Evolutionary conservation across 1,140 invertebrate species (phyloP).

Genomic region (Meteorus sp.): DNA sequence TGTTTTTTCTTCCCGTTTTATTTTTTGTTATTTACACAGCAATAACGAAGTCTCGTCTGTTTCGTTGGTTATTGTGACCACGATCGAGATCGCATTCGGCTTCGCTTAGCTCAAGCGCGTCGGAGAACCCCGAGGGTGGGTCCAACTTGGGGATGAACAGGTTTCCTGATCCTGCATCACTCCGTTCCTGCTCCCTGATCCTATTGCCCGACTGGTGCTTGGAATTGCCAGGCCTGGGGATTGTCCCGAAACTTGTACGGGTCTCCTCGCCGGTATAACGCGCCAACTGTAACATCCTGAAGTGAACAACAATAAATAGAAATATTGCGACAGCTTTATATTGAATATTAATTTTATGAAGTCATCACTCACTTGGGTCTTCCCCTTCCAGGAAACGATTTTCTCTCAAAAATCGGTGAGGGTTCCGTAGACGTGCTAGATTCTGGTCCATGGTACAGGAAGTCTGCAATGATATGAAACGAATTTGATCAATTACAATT

Average conservation of each 20-base stretch:
- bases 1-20: neutral
- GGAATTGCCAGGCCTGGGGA: constrained; percentile 55
- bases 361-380: constrained; percentile 51
- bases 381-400: constrained; percentile 56
- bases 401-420: constrained; percentile 61
- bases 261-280: constrained; percentile 59
- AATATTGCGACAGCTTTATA: too few relatives aligned
- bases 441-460: constrained; percentile 60
- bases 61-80: constrained; percentile 46
- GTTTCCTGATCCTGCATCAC: constrained; percentile 56
- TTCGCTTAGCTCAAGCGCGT: constrained; percentile 62
- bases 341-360: too few relatives aligned
- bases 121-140: constrained; percentile 64
- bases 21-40: constrained; percentile 55
- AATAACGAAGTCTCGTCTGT: constrained; percentile 58
- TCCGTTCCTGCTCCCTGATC: constrained; percentile 55
- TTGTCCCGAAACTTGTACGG: constrained; percentile 56
- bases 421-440: constrained; percentile 62
- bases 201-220: constrained; percentile 57
- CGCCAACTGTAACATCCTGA: constrained; percentile 58
- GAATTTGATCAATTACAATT: neutral
- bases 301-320: constrained; percentile 23
- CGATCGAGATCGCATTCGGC: constrained; percentile 58
- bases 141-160: constrained; percentile 64
- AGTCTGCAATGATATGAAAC: constrained; percentile 42